Evolutionary conservation across 2,888 invertebrate genomes (phyloP).

Genomic region (Apamea anceps): DNA sequence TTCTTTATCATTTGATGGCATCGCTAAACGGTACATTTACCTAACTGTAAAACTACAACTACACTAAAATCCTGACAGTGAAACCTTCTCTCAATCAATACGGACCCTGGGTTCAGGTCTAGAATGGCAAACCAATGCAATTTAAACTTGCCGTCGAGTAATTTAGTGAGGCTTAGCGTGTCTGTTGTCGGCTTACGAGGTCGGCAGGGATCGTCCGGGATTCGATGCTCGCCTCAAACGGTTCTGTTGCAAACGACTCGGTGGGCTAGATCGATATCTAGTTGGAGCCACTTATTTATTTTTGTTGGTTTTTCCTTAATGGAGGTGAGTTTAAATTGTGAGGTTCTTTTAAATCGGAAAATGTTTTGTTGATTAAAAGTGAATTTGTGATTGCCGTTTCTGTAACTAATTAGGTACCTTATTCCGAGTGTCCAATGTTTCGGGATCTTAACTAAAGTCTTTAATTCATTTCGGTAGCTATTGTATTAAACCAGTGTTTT

Average conservation of each 20-base stretch:
- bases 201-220: slow-evolving; percentile 50
- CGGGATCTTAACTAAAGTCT: neutral
- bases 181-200: slow-evolving; percentile 61
- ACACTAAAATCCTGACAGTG: neutral
- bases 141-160: slow-evolving; percentile 64
- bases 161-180: slow-evolving; percentile 63
- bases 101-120: slow-evolving; percentile 11
- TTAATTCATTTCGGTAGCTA: neutral
- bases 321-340: neutral
- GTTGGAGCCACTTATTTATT: slow-evolving; percentile 16
- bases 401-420: neutral
- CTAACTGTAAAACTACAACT: neutral
- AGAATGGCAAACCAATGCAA: slow-evolving; percentile 60
- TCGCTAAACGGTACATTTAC: neutral
- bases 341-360: neutral
- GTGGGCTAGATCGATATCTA: slow-evolving; percentile 19
- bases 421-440: neutral
- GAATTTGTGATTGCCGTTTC: neutral
- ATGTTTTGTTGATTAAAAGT: neutral
- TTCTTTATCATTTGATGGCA: too few relatives aligned
- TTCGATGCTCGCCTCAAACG: slow-evolving; percentile 55
- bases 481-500: neutral
- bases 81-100: slow-evolving; percentile 9
- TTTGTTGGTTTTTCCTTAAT: neutral
- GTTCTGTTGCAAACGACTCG: slow-evolving; percentile 41